Evolutionary conservation across 2,113 vertebrate genomes (phyloP).

Genomic region (Corvus moneduloides): DNA sequence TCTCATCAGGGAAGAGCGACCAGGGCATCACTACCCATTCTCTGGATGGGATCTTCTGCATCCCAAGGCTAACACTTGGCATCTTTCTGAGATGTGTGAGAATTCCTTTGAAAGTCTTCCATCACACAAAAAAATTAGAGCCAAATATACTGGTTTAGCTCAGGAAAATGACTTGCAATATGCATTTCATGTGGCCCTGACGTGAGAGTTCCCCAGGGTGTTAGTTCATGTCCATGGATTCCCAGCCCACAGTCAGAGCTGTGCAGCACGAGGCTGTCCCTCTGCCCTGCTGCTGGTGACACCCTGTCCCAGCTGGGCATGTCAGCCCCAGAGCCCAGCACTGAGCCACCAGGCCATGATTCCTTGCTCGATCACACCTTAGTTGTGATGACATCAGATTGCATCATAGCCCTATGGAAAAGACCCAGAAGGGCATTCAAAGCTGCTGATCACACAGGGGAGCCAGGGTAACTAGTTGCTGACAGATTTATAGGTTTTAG

Average conservation of each 20-base stretch:
- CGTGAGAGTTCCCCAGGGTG: neutral
- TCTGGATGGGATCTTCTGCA: neutral
- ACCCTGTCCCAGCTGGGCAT: neutral
- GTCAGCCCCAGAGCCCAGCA: neutral
- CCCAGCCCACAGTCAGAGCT: neutral
- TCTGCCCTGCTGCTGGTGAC: neutral
- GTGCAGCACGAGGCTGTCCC: neutral
- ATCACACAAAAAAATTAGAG: neutral
- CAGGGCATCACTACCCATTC: neutral
- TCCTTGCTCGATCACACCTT: neutral
- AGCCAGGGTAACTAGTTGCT: neutral
- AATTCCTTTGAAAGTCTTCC: neutral
- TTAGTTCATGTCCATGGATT: accelerated
- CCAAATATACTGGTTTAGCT: neutral
- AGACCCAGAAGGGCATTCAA: neutral
- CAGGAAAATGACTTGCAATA: neutral
- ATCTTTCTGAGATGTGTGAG: neutral
- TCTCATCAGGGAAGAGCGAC: neutral
- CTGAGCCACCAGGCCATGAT: accelerated
- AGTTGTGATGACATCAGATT: neutral
- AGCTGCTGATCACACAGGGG: neutral
- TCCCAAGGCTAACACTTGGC: neutral
- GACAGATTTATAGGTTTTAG: slow-evolving; percentile 39
- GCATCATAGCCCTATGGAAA: neutral
- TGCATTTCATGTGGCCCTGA: neutral